Conservation (phyloP, 2,113 vertebrate genomes). For the Anoura caudifer region DNA sequence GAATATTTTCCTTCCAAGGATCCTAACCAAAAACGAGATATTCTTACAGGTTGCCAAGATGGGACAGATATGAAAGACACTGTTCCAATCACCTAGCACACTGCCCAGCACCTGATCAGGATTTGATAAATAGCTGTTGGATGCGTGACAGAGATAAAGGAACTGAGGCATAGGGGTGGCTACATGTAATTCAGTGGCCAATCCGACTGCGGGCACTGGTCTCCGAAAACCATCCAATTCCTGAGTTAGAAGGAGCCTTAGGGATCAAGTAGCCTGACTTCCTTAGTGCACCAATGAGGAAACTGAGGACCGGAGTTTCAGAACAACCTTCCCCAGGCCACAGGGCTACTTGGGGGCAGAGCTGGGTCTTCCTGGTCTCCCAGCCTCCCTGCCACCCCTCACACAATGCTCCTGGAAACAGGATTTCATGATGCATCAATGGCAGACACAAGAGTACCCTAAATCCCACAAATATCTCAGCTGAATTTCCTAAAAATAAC, state of each 20-base stretch:
- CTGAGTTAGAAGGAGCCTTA: background rate
- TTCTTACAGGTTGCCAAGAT: background rate
- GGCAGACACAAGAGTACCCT: background rate
- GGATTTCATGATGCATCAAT: background rate
- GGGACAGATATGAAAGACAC: too few relatives aligned
- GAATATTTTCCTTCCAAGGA: background rate
- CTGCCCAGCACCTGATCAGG: background rate
- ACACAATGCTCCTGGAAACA: background rate
- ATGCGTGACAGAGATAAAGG: background rate
- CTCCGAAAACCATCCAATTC: background rate
- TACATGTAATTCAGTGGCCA: background rate
- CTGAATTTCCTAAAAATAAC: constrained; percentile 43
- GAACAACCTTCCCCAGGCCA: background rate
- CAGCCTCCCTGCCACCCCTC: background rate
- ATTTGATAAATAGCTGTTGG: background rate
- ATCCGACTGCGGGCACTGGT: background rate
- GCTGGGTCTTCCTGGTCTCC: background rate
- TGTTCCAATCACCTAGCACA: background rate
- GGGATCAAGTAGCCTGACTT: background rate
- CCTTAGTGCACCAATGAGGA: background rate
- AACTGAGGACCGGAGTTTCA: background rate
- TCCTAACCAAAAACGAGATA: background rate
- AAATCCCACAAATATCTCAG: background rate
- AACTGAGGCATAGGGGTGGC: background rate
- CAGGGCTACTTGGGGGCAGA: background rate